Evolutionary conservation across 2,797 vertebrate species (phyloP).

Genomic region (Brachymystax lenok): DNA sequence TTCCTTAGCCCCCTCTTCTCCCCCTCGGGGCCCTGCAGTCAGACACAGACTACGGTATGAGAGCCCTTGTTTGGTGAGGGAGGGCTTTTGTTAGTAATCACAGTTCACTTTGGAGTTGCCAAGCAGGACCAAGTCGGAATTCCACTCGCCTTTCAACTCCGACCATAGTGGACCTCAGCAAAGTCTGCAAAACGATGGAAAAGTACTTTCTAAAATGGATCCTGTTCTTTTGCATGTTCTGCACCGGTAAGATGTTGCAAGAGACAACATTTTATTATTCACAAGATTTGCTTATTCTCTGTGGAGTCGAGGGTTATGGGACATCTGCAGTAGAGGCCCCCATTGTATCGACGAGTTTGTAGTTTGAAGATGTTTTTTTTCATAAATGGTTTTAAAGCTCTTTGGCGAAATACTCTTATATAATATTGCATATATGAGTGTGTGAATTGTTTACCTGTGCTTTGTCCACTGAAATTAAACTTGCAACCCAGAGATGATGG

Average conservation of each 20-base stretch:
- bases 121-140: constrained; percentile 73
- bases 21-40: constrained; percentile 56
- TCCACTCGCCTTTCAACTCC: constrained; percentile 51
- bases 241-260: constrained; percentile 63
- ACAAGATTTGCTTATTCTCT: neutral
- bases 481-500: neutral
- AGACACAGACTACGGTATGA: constrained; percentile 66
- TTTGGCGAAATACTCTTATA: neutral
- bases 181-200: constrained; percentile 66
- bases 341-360: neutral
- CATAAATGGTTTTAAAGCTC: neutral
- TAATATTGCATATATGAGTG: neutral
- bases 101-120: constrained; percentile 78
- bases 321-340: neutral
- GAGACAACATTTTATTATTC: constrained; percentile 18
- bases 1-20: constrained; percentile 63
- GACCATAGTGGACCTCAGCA: constrained; percentile 49
- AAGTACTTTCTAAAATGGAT: constrained; percentile 62
- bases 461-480: neutral
- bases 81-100: constrained; percentile 76
- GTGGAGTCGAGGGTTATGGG: neutral
- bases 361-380: neutral
- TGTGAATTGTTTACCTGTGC: neutral
- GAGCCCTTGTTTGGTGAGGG: constrained; percentile 45
- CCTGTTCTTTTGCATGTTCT: constrained; percentile 63